These are phyloP conservation scores for Sepioteuthis lessoniana DNA, from an alignment of 2,888 invertebrate species.

Conservation along the genomic window DNA sequence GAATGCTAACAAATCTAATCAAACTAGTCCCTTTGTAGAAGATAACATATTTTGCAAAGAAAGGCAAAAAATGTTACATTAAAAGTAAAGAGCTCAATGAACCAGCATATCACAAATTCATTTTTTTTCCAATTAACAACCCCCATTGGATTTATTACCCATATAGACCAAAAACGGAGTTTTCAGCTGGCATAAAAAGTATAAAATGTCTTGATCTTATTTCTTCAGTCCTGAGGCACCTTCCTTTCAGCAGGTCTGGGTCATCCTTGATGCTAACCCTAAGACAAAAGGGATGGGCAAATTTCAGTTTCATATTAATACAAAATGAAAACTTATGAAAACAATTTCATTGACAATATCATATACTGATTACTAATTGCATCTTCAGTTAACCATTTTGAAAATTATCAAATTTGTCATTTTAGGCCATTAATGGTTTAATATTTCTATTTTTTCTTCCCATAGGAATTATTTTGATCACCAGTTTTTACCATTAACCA, in stretches of 20 bases:
- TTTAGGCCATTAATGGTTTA: background rate
- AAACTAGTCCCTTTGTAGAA: background rate
- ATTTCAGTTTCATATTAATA: slow-evolving; percentile 40
- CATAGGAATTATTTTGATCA: background rate
- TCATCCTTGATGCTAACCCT: slow-evolving; percentile 45
- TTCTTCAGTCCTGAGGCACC: background rate
- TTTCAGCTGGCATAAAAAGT: slow-evolving; percentile 40
- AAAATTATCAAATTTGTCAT: background rate
- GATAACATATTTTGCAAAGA: background rate
- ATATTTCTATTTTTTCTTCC: background rate
- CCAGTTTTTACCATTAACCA: background rate
- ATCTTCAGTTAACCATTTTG: background rate
- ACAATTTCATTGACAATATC: background rate
- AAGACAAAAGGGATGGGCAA: slow-evolving; percentile 45
- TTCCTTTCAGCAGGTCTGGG: background rate
- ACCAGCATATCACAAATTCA: background rate
- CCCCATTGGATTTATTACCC: background rate
- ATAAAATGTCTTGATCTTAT: slow-evolving; percentile 14
- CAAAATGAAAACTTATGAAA: background rate
- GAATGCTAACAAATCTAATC: background rate
- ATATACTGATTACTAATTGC: background rate
- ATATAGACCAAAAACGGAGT: background rate
- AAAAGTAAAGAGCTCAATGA: background rate
- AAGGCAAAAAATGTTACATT: background rate
- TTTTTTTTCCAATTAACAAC: background rate